Conservation (phyloP, 2,113 vertebrate species). For the Cryptomyrus ogoouensis region DNA sequence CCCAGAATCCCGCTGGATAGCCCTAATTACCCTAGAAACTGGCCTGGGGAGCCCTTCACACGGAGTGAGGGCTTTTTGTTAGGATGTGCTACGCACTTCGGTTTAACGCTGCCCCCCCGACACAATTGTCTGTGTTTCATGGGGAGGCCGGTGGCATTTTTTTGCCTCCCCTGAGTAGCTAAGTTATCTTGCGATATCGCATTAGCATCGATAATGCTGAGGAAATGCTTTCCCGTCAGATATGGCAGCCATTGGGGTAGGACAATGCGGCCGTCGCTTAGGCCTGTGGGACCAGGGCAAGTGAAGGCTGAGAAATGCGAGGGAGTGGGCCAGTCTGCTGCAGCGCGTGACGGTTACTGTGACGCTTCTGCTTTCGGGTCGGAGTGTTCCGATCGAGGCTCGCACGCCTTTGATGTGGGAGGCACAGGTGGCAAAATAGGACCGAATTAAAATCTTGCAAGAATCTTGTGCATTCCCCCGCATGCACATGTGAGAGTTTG, state of each 20-base stretch:
- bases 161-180: not conserved
- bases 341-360: not conserved
- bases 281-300: not conserved
- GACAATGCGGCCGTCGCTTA: not conserved
- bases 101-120: not conserved
- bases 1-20: not conserved
- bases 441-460: not conserved
- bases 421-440: not conserved
- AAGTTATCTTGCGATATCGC: not conserved
- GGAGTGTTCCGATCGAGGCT: not conserved
- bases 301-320: not conserved
- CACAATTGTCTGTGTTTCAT: not conserved
- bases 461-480: not conserved
- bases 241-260: not conserved
- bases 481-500: not conserved
- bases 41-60: not conserved
- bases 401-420: not conserved
- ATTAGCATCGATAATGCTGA: not conserved
- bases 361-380: not conserved
- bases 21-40: not conserved
- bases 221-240: not conserved
- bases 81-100: not conserved
- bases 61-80: not conserved
- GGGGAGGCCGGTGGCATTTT: not conserved
- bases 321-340: not conserved